These are phyloP conservation scores for Pluvianellus socialis DNA, from an alignment of 2,113 vertebrate species.

Conservation along the genomic window DNA sequence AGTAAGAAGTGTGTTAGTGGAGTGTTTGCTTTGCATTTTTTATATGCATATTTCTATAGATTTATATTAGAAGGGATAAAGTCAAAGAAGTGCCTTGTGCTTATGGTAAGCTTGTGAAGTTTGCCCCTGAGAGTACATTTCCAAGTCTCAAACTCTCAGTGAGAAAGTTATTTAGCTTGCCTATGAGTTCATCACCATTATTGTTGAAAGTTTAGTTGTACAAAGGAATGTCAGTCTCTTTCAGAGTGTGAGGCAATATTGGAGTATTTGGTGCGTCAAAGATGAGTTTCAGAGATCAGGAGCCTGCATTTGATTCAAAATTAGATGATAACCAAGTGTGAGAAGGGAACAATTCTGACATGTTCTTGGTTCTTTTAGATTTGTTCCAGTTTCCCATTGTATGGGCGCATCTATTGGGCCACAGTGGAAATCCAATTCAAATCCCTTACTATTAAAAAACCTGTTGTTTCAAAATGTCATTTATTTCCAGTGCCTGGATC, in stretches of 20 bases:
- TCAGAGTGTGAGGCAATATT: neutral
- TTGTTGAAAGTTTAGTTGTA: neutral
- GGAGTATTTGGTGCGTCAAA: neutral
- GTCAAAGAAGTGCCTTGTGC: neutral
- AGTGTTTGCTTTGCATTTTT: slow-evolving; percentile 14
- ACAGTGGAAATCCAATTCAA: neutral
- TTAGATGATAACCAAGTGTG: neutral
- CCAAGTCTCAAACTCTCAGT: neutral
- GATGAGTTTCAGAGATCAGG: neutral
- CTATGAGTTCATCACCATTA: neutral
- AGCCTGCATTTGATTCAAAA: neutral
- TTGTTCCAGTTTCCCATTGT: neutral
- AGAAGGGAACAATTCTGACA: neutral
- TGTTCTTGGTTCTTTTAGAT: neutral
- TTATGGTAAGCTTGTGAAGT: neutral
- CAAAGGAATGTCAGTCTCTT: neutral
- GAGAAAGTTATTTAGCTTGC: neutral
- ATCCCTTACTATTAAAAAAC: neutral
- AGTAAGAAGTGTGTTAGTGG: neutral
- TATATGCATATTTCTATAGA: neutral
- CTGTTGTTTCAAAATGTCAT: neutral
- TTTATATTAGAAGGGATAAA: neutral
- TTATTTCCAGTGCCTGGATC: neutral
- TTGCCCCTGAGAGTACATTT: neutral
- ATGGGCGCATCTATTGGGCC: neutral